Conservation (phyloP, 2,797 vertebrate genomes). For the Phalloptychus januarius region DNA sequence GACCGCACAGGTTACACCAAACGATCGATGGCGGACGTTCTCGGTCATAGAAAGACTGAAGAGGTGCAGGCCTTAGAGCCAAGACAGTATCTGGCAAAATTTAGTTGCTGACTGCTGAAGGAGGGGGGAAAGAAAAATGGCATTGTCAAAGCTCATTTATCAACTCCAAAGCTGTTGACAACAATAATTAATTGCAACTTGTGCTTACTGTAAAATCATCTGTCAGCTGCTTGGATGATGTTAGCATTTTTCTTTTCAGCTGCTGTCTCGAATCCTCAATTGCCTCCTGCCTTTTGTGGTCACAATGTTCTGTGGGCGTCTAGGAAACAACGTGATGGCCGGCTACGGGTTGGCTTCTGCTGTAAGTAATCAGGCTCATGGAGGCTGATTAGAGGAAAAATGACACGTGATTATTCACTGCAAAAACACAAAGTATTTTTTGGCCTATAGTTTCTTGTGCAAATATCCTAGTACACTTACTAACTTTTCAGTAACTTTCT, state of each 20-base stretch:
- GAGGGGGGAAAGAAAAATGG: not conserved
- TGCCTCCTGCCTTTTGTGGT: conserved; percentile 78
- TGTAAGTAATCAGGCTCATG: conserved; percentile 60
- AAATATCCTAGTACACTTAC: too few species aligned
- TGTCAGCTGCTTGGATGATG: conserved; percentile 8
- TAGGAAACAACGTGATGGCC: conserved; percentile 79
- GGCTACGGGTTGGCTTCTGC: conserved; percentile 79
- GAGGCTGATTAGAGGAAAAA: not conserved
- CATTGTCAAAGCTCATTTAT: not conserved
- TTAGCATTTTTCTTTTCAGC: conserved; percentile 61
- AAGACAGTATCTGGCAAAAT: conserved; percentile 22
- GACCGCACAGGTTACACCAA: not conserved
- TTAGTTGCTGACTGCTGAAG: not conserved
- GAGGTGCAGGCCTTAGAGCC: conserved; percentile 1
- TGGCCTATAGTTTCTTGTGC: too few species aligned
- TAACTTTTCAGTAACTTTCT: too few species aligned
- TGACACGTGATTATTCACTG: not conserved
- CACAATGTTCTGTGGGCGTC: conserved; percentile 80
- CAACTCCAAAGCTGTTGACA: not conserved
- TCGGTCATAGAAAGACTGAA: conserved; percentile 22
- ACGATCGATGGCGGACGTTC: conserved; percentile 16
- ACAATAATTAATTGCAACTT: conserved; percentile 1
- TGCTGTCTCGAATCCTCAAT: conserved; percentile 74
- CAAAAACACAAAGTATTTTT: too few species aligned
- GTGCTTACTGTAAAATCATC: conserved; percentile 11